Conservation (phyloP, 2,113 vertebrate species). For the Canis aureus region DNA sequence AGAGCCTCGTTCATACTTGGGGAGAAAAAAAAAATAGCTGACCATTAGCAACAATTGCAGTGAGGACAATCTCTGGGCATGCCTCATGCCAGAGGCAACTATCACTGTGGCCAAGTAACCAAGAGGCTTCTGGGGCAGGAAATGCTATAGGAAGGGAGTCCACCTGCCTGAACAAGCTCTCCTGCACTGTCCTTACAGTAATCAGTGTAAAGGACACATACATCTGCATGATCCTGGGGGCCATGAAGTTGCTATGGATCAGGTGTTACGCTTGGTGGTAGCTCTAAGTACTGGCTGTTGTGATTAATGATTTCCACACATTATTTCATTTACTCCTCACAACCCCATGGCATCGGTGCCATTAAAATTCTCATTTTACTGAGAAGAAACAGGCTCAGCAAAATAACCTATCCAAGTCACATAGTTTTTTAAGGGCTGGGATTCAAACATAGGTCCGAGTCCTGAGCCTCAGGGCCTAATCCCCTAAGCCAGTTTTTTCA, state of each 20-base stretch:
- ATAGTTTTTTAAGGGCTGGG: background rate
- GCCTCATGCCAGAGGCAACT: background rate
- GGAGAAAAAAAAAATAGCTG: background rate
- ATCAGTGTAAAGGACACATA: background rate
- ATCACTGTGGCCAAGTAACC: background rate
- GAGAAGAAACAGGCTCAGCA: background rate
- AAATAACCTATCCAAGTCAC: background rate
- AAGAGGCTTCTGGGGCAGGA: background rate
- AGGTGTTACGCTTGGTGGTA: background rate
- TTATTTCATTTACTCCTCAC: background rate
- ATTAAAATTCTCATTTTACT: background rate
- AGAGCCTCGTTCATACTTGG: slow-evolving; percentile 93
- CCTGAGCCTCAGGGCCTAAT: background rate
- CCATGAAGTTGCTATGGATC: background rate
- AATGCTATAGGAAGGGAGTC: background rate
- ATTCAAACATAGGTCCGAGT: background rate
- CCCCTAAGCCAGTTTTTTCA: background rate
- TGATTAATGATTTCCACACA: background rate
- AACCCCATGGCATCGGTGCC: background rate
- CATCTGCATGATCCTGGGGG: background rate
- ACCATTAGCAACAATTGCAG: background rate
- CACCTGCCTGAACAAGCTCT: background rate
- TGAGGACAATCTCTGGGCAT: background rate
- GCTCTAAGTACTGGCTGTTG: background rate
- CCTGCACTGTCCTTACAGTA: too few species aligned